Base-by-base conservation (phyloP, 2,888 invertebrate species). In the Apodemia zela region DNA sequence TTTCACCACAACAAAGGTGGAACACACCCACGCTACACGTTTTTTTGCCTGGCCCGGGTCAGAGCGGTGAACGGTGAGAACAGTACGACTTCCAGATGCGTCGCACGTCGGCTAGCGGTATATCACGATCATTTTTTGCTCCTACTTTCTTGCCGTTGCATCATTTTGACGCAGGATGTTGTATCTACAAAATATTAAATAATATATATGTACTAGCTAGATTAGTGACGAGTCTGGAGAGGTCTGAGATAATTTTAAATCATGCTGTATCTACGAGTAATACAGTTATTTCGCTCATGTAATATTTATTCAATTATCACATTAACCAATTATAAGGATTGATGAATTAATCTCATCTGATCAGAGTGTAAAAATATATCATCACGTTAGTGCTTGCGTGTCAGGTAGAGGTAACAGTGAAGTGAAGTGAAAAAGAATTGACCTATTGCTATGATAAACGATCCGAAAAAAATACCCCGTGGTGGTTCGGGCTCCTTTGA, bases 71-170 rank as follows among this genome's bases (percentile, higher is more conserved):
- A 87, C 89, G 89, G 89, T 87, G 86, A 80, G 81, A 78, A 80
- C 75, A 71, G 84, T 85, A 89, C 84, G 84, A 79, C 77, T 83
- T 81, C 88, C 90, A 91, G 89, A 91, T 90, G 90, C 79, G 82
- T 57, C 61, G 59, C 51, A 61, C 54, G 63, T 65, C 74, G 81
- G 72, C 73, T 89, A 89, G 89, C 89, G 89, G 90, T 89, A 88
- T 81, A 80, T 79, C 77, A 75, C 76, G 64, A 66, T 57, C 59
- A 60, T 74, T 84, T 86, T 89, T 89, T 87, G 80, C 80, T 66
- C 76, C 72, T 42, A 72, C 71, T 67, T 72, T 75, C 73, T 71
- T 68, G 69, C 72, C 67, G 54, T 72, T 60, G 69, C 65, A 72
- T 68, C 77, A 79, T 73, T 74, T 76, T 79, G 63, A 60, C 49